phyloP scores from a whole-genome alignment of 2,113 vertebrate species.

The Rhadina sibilatrix region DNA sequence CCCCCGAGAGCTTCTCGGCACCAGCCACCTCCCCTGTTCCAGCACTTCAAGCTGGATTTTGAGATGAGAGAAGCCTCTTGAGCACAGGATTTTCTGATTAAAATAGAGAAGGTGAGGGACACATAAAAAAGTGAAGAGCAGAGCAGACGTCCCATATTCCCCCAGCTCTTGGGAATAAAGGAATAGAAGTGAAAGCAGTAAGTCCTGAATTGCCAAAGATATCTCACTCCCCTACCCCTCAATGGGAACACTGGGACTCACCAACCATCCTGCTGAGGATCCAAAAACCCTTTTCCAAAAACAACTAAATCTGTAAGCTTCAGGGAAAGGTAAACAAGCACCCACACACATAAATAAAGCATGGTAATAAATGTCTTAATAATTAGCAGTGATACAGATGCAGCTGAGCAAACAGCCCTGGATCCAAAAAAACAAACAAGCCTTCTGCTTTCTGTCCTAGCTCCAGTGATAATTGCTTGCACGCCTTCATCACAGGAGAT shows the following conservation, averaged over 20 bases:
- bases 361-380: constrained; percentile 49
- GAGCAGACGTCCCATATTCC: neutral
- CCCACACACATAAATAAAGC: neutral
- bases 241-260: neutral
- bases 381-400: constrained; percentile 55
- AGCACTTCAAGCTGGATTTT: constrained; percentile 36
- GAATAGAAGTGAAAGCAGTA: neutral
- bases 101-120: constrained; percentile 4
- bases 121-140: neutral
- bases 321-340: constrained; percentile 40
- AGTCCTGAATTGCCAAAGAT: neutral
- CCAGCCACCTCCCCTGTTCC: neutral
- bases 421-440: constrained; percentile 26
- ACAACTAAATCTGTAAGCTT: neutral
- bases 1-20: neutral
- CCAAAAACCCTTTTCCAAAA: neutral
- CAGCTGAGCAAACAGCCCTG: constrained; percentile 53
- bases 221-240: neutral
- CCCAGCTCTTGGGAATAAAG: neutral
- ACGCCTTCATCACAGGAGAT: neutral
- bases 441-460: constrained; percentile 7
- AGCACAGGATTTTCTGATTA: constrained; percentile 14
- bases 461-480: neutral
- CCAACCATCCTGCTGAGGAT: neutral
- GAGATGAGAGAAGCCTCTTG: constrained; percentile 18